Conservation (phyloP, 2,888 invertebrate species). For the Rutpela maculata region DNA sequence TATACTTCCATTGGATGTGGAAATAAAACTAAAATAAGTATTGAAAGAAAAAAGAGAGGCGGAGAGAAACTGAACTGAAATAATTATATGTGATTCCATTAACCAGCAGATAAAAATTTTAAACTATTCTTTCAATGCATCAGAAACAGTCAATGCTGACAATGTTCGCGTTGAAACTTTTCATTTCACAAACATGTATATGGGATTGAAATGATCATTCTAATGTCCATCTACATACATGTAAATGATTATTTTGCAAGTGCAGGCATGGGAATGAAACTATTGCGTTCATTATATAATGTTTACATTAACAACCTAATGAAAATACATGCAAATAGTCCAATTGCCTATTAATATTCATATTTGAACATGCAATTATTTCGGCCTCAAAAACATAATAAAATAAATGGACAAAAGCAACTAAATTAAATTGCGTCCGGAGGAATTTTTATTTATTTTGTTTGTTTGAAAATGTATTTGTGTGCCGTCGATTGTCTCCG, state of each 20-base stretch:
- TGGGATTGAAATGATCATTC: neutral
- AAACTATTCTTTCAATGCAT: neutral
- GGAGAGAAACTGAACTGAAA: no score
- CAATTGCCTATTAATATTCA: slow-evolving; percentile 51
- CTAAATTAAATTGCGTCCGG: neutral
- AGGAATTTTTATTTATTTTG: neutral
- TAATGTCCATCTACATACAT: neutral
- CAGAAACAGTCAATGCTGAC: neutral
- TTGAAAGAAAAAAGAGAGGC: no score
- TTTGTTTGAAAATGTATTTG: no score
- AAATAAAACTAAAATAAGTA: no score
- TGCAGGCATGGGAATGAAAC: slow-evolving; percentile 33
- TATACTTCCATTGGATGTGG: no score
- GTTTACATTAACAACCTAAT: slow-evolving; percentile 54
- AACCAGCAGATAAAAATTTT: neutral
- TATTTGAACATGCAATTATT: slow-evolving; percentile 33
- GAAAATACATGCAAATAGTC: slow-evolving; percentile 53
- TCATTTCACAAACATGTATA: neutral
- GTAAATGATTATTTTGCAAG: slow-evolving; percentile 22
- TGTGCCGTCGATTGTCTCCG: no score
- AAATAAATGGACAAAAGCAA: slow-evolving; percentile 5
- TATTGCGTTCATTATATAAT: slow-evolving; percentile 52
- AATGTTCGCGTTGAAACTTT: neutral
- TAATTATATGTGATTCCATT: neutral
- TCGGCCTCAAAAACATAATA: slow-evolving; percentile 27